Base-by-base conservation (phyloP, 2,888 invertebrate species). In the Erebia aethiops region DNA sequence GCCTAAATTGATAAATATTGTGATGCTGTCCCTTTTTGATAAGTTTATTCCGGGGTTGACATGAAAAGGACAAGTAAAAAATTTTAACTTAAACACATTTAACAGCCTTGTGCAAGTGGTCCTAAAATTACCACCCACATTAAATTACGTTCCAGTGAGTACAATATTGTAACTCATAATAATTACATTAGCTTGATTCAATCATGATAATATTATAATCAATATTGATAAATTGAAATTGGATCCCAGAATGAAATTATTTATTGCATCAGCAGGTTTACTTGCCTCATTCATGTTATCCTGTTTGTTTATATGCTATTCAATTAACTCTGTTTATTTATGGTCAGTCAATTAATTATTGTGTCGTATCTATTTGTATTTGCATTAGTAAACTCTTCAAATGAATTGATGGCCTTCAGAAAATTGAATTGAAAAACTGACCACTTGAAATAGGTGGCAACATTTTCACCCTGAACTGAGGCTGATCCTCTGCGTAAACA, bases 201-300 rank as follows among this genome's bases (percentile, higher is more conserved):
- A 61, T 61, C 61, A 46, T 46, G 43, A 18, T 46, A 43, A 9
- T 61, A 18, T 61, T 46, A 5, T 18, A 61, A 61, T 61, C 60
- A 61, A 46, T 61, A 61, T 61, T 61, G 46, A 21, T 61, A 13
- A 13, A 60, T 21, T 46, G 46, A 46, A 61, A 61, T 61, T 61
- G 18, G 18, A 61, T 46, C 9, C 4, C 21, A 43, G 8, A 16
- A 41, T 46, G 61, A 13, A 58, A 60, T 43, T 43, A 60, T 60
- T 57, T 46, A 18, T 46, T n/a, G n/a, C 9, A 16, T n/a, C 52
- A 52, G 60, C 16, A 43, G 16, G 13, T 61, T 46, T 16, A 46
- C 14, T 18, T 46, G 18, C 11, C 18, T 61, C n/a, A 16, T 8
- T n/a, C 8, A 43, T 61, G 43, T 46, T 16, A 61, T 46, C 13